A percentile compares a stretch with the other conserved stretches of the same genome.
phyloP scores from a whole-genome alignment of 2,113 vertebrate genomes.

The Falcunculus frontatus region DNA sequence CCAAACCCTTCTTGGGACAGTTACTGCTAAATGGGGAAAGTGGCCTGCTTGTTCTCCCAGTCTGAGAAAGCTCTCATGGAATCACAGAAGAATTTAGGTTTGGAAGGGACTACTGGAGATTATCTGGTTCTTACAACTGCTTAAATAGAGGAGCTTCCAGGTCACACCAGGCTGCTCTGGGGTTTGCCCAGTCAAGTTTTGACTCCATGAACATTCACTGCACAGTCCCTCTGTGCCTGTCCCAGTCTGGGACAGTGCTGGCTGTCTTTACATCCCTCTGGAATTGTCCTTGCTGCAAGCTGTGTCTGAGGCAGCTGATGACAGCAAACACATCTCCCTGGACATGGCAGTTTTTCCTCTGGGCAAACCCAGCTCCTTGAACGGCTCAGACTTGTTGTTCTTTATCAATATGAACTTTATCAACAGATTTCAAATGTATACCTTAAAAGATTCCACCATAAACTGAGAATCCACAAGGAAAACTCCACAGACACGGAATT shows the following conservation, averaged over 20 bases:
- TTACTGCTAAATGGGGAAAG: background rate
- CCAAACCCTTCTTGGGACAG: background rate
- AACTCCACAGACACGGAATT: slow-evolving; percentile 94
- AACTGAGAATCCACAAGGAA: slow-evolving; percentile 98
- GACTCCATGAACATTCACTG: background rate
- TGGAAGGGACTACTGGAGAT: background rate
- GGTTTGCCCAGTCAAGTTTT: background rate
- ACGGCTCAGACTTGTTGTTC: background rate
- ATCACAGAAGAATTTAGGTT: background rate
- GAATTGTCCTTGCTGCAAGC: background rate
- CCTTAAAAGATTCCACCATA: slow-evolving; percentile 99
- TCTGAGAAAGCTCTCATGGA: background rate
- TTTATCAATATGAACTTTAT: background rate
- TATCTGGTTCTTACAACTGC: background rate
- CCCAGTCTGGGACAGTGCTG: background rate
- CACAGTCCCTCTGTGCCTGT: background rate
- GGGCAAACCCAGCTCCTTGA: background rate
- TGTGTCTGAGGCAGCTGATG: background rate
- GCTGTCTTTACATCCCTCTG: background rate
- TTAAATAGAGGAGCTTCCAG: background rate
- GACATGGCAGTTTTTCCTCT: background rate
- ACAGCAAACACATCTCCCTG: background rate
- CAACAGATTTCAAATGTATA: slow-evolving; percentile 22
- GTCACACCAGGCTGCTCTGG: background rate
- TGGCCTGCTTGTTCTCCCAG: background rate